phyloP scores from a whole-genome alignment of 2,113 vertebrate species.

The Misgurnus mizolepis region DNA sequence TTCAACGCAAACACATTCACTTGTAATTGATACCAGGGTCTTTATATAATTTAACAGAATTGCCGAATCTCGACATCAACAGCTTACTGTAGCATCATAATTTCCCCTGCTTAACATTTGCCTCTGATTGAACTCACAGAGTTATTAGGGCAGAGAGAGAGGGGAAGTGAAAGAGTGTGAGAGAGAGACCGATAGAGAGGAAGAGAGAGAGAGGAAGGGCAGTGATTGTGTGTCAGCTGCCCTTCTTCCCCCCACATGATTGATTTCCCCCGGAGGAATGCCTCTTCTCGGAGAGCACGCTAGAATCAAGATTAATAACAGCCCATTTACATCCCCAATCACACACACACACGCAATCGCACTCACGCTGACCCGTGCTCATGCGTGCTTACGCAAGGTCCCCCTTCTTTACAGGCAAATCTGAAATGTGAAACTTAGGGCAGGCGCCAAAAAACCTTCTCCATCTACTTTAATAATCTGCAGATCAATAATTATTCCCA shows the following conservation, averaged over 20 bases:
- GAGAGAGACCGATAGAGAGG: conserved; percentile 35
- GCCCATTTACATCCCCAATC: conserved; percentile 67
- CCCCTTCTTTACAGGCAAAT: conserved; percentile 38
- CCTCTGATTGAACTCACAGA: conserved; percentile 21
- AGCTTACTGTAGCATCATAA: conserved; percentile 34
- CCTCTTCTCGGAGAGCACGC: conserved; percentile 55
- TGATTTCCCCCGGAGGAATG: conserved; percentile 67
- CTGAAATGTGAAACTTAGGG: conserved; percentile 40
- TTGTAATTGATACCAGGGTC: conserved; percentile 27
- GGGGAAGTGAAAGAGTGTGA: conserved; percentile 25
- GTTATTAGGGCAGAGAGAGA: conserved; percentile 19
- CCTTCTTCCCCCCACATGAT: conserved; percentile 55
- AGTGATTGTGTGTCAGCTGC: conserved; percentile 59
- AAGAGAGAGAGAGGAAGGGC: conserved; percentile 33
- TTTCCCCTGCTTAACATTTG: conserved; percentile 40
- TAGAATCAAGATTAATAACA: conserved; percentile 70
- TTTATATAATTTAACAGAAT: conserved; percentile 18
- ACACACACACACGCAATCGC: conserved; percentile 39
- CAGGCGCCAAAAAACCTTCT: conserved; percentile 41
- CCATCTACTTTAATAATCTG: conserved; percentile 46
- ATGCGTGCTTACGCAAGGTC: conserved; percentile 48
- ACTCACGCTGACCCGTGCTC: conserved; percentile 47
- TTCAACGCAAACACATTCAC: conserved; percentile 10
- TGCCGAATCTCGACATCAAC: conserved; percentile 19
- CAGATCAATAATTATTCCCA: conserved; percentile 51